Percentiles rank a stretch among this genome's conserved stretches.
These are phyloP conservation scores for Trogon surrucura DNA, from an alignment of 2,113 vertebrate genomes.

Conservation along the genomic window DNA sequence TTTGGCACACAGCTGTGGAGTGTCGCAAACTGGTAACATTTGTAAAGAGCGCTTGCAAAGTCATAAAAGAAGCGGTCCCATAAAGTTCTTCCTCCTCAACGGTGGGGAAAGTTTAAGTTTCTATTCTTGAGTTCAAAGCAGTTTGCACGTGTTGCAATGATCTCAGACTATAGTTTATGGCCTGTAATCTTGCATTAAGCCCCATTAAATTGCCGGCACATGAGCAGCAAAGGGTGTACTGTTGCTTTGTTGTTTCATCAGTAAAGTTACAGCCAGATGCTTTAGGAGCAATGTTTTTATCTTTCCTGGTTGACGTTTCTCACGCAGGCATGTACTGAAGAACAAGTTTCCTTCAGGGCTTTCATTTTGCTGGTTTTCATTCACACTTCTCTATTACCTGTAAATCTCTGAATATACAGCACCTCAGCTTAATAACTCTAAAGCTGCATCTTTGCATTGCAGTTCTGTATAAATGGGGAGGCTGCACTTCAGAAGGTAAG, in stretches of 20 bases:
- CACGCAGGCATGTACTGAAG: neutral
- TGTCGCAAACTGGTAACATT: neutral
- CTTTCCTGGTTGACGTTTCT: neutral
- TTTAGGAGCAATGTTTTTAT: neutral
- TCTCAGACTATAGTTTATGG: neutral
- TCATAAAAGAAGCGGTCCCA: neutral
- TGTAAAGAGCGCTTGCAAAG: neutral
- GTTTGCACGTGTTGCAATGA: neutral
- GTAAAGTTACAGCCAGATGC: neutral
- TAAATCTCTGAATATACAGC: neutral
- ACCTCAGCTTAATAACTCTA: neutral
- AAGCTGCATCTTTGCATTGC: neutral
- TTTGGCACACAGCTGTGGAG: neutral
- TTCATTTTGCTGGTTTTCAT: neutral
- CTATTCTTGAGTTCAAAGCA: neutral
- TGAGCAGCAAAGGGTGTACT: neutral
- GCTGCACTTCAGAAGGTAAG: neutral
- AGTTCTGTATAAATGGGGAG: neutral
- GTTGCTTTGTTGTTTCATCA: neutral
- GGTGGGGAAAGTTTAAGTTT: neutral
- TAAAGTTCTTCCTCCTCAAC: neutral
- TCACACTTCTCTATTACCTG: neutral
- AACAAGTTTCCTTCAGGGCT: neutral
- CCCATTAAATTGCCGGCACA: neutral
- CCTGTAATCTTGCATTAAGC: neutral